These are phyloP conservation scores for Meandrusa payeni DNA, from an alignment of 2,888 invertebrate species.

Conservation along the genomic window DNA sequence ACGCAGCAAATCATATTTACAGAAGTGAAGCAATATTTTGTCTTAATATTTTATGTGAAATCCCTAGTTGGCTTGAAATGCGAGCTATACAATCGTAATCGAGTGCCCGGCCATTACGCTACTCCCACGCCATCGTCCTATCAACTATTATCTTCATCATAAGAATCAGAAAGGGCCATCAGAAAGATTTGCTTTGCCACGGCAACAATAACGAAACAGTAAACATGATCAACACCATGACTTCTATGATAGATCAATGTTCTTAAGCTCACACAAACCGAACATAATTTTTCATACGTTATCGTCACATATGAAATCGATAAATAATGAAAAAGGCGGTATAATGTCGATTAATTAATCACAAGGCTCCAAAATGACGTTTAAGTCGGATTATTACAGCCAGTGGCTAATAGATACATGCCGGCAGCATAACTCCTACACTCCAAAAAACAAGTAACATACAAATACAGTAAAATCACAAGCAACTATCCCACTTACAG, in stretches of 20 bases:
- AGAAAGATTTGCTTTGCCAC: no score
- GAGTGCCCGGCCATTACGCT: no score
- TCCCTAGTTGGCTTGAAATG: no score
- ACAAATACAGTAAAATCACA: not conserved
- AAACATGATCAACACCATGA: no score
- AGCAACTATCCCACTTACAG: not conserved
- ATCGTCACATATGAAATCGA: slow-evolving; percentile 22
- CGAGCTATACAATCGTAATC: no score
- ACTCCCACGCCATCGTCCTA: no score
- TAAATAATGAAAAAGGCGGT: slow-evolving; percentile 33
- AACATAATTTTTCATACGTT: not conserved
- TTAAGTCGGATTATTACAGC: slow-evolving; percentile 53
- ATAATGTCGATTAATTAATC: slow-evolving; percentile 49
- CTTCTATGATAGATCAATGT: no score
- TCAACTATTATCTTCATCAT: no score
- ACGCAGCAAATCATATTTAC: not conserved
- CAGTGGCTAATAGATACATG: slow-evolving; percentile 43
- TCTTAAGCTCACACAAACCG: no score
- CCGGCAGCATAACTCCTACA: slow-evolving; percentile 15
- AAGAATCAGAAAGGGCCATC: no score
- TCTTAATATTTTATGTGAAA: slow-evolving; percentile 7
- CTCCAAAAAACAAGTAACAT: not conserved
- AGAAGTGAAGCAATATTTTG: not conserved
- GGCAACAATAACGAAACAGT: no score
- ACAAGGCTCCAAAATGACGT: slow-evolving; percentile 44